A percentile compares a stretch with the other conserved stretches of the same genome.
phyloP scores from a whole-genome alignment of 2,113 vertebrate genomes.

The Arvicanthis niloticus region DNA sequence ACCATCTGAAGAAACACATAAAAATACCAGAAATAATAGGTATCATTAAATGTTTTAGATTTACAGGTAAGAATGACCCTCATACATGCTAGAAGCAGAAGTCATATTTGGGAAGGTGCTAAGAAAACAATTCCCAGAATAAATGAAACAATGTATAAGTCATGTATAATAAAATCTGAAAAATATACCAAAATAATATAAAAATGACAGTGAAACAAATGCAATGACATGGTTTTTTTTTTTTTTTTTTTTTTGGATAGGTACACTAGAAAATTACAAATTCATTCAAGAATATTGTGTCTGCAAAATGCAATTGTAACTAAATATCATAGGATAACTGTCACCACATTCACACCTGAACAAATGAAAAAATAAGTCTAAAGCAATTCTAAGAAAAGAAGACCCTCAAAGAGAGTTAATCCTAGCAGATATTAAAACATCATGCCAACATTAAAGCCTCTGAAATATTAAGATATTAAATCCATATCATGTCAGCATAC shows the following conservation, averaged over 20 bases:
- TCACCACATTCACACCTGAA: conserved; percentile 11
- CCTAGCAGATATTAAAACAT: not conserved
- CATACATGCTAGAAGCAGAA: not conserved
- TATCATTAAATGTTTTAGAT: not conserved
- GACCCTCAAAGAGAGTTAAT: not conserved
- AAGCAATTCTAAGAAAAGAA: conserved; percentile 33
- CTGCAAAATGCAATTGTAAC: not conserved
- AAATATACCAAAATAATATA: conserved; percentile 9
- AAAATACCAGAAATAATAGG: conserved; percentile 15
- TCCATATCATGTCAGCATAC: not conserved
- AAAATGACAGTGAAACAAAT: conserved; percentile 10
- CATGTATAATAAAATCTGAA: not conserved
- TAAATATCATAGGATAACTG: not conserved
- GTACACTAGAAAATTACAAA: not conserved
- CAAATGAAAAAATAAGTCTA: not conserved
- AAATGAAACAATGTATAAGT: not conserved
- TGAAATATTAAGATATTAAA: conserved; percentile 14
- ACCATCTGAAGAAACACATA: not conserved
- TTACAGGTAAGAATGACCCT: not conserved
- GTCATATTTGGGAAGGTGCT: not conserved
- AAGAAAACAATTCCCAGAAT: not conserved
- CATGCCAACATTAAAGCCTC: conserved; percentile 1
- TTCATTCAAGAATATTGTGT: not conserved
- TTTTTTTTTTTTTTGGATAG: no score
- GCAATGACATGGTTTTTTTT: not conserved